Percentiles rank a stretch among this genome's conserved stretches.
Conservation (phyloP, 2,113 vertebrate species). For the Cephalopholis sonnerati region DNA sequence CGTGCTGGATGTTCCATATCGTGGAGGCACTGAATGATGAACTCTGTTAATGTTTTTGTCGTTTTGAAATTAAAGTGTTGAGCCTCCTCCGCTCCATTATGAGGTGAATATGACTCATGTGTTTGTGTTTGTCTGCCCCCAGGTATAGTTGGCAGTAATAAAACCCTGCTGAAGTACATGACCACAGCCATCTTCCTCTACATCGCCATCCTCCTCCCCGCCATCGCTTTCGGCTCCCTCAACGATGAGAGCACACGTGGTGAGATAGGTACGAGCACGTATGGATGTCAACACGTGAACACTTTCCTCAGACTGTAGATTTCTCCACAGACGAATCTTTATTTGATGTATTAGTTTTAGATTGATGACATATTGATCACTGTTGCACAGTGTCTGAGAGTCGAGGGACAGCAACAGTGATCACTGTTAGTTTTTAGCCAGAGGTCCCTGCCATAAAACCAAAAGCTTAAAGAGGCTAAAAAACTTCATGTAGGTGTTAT, state of each 20-base stretch:
- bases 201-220: constrained; percentile 96
- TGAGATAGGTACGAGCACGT: constrained; percentile 89
- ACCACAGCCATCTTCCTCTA: constrained; percentile 98
- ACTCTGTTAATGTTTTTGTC: constrained; percentile 53
- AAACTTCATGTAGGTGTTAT: too few species aligned
- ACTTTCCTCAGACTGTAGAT: not conserved
- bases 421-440: too few species aligned
- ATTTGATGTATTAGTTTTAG: too few species aligned
- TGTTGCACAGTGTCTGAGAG: too few species aligned
- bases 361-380: too few species aligned
- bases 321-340: not conserved
- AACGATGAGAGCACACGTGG: constrained; percentile 97
- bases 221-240: constrained; percentile 97
- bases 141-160: constrained; percentile 96
- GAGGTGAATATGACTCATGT: constrained; percentile 64
- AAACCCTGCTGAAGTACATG: constrained; percentile 96
- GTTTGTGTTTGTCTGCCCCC: constrained; percentile 70
- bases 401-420: too few species aligned
- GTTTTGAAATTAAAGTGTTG: constrained; percentile 56
- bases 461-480: too few species aligned
- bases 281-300: not conserved
- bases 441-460: too few species aligned
- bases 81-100: constrained; percentile 62
- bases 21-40: constrained; percentile 43
- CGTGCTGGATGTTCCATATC: constrained; percentile 1